phyloP scores from a whole-genome alignment of 2,797 vertebrate genomes.

The Enoplosus armatus region DNA sequence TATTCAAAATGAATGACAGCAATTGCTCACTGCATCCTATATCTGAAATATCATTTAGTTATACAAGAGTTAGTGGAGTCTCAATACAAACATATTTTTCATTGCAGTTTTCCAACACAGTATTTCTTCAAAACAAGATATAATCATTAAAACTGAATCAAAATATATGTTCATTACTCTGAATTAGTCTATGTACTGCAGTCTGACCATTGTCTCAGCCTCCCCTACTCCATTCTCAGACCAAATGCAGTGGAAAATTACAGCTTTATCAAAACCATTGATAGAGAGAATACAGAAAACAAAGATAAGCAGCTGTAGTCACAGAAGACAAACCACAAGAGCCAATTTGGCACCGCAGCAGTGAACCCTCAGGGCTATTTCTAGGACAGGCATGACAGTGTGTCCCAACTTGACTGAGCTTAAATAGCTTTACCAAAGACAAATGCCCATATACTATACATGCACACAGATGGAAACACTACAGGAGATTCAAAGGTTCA shows the following conservation, averaged over 20 bases:
- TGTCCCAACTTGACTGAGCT: slow-evolving; percentile 24
- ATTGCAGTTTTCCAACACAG: not conserved
- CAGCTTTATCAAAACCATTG: slow-evolving; percentile 19
- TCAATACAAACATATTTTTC: not conserved
- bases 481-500: too few relatives aligned
- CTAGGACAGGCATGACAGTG: slow-evolving; percentile 46
- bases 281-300: slow-evolving; percentile 29
- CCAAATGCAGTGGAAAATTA: slow-evolving; percentile 31
- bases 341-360: slow-evolving; percentile 31
- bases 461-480: not conserved
- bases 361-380: slow-evolving; percentile 59
- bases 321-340: slow-evolving; percentile 20
- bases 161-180: not conserved
- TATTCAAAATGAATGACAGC: slow-evolving; percentile 10
- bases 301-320: slow-evolving; percentile 33
- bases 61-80: not conserved
- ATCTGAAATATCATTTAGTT: not conserved
- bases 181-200: not conserved
- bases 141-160: not conserved
- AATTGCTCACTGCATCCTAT: not conserved
- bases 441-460: slow-evolving; percentile 2
- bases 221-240: not conserved
- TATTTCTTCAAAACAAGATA: not conserved
- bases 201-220: not conserved
- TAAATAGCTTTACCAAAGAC: not conserved